Base-by-base conservation (phyloP, 2,888 invertebrate genomes). In the Chaetogeoica ovagalla region DNA sequence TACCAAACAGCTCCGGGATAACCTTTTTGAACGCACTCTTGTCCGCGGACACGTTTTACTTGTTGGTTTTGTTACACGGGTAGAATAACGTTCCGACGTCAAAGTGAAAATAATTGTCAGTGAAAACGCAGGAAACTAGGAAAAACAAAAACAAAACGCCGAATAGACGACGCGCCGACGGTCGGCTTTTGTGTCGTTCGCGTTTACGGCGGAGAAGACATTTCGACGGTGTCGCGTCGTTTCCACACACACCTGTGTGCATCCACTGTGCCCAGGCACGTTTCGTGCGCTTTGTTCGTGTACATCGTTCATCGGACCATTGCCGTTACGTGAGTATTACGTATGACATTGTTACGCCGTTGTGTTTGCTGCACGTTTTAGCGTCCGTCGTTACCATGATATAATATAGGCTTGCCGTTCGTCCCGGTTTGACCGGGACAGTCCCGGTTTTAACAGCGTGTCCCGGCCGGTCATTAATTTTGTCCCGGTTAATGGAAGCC, bases 51-150 rank as follows among this genome's bases (percentile, higher is more conserved):
- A 9, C 48, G n/a, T n/a, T 48, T 48, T 48, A 15, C 13, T 48
- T 65, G 66, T 66, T 75, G 65, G 65, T 74, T 74, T 74, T 65
- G 65, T 74, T 55, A 74, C 55, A 65, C 39, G n/a, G 21, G 19
- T 9, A 74, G 62, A 71, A 30, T 30, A 59, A 65, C 63, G 30
- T 52, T 63, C n/a, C 37, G 21, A 55, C 37, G 55, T 55, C 17
- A 55, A 55, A 74, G 74, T 65, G 63, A 63, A 74, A 74, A 30
- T 30, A 30, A 30, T 48, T 52, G 13, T 21, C 9, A 52, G 39
- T 9, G 63, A 73, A 23, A 52, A 73, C 74, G 74, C 37, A 74
- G 23, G n/a, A 48, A n/a, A n/a, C n/a, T n/a, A 52, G 39, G 15
- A 11, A 17, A 17, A 23, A 15, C 48, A 48, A 69, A 30, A n/a